Conservation (phyloP, 2,113 vertebrate species). For the Reinhardtius hippoglossoides region DNA sequence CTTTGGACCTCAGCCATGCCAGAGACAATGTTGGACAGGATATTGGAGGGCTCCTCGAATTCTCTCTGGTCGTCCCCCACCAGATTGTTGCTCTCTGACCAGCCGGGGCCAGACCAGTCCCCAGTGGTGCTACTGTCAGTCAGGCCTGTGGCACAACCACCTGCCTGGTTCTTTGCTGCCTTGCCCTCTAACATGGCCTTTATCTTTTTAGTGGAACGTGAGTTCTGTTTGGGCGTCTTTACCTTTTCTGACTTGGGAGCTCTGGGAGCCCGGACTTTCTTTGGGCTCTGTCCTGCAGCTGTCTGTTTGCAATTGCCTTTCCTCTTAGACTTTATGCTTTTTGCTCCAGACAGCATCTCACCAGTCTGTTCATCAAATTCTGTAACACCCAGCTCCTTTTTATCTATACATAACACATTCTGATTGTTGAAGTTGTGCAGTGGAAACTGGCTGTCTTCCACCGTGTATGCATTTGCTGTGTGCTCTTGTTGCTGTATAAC, state of each 20-base stretch:
- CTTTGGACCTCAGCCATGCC: conserved; percentile 99
- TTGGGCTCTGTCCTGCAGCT: conserved; percentile 89
- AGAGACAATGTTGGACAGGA: conserved; percentile 98
- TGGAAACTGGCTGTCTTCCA: conserved; percentile 93
- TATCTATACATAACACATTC: conserved; percentile 87
- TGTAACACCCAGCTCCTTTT: conserved; percentile 85
- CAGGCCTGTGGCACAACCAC: conserved; percentile 68
- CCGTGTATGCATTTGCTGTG: conserved; percentile 86
- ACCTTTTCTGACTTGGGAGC: conserved; percentile 92
- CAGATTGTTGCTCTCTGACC: conserved; percentile 89
- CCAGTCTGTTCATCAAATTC: conserved; percentile 89
- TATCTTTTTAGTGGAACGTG: conserved; percentile 92
- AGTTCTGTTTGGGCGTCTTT: conserved; percentile 90
- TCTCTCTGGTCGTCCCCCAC: conserved; percentile 96
- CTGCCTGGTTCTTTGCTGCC: conserved; percentile 86
- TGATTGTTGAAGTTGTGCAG: conserved; percentile 95
- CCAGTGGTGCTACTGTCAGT: conserved; percentile 79
- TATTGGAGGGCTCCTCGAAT: conserved; percentile 98
- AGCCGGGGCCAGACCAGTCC: conserved; percentile 87
- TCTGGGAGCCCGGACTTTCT: conserved; percentile 92
- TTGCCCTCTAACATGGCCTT: conserved; percentile 88
- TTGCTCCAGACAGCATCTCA: conserved; percentile 85
- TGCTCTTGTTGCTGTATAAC: conserved; percentile 87
- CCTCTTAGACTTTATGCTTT: conserved; percentile 93
- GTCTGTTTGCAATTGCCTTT: conserved; percentile 90